These are phyloP conservation scores for Aphidius ervi DNA, from an alignment of 1,140 invertebrate species.

Conservation along the genomic window DNA sequence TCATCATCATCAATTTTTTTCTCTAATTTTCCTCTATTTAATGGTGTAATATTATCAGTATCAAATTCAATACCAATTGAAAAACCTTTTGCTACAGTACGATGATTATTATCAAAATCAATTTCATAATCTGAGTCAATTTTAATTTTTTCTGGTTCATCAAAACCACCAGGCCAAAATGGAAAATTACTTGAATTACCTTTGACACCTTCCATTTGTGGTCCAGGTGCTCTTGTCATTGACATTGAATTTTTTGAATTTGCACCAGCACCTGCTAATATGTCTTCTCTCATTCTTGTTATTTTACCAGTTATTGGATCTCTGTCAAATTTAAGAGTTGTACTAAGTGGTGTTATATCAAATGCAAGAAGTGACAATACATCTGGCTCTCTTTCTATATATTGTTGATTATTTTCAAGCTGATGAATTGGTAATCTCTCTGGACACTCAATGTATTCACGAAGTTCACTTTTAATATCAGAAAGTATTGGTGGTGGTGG, in stretches of 20 bases:
- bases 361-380: conserved; percentile 53
- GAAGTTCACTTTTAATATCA: conserved; percentile 55
- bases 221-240: conserved; percentile 61
- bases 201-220: conserved; percentile 59
- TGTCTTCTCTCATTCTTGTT: conserved; percentile 65
- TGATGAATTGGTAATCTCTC: conserved; percentile 64
- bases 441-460: conserved; percentile 57
- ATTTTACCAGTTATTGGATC: conserved; percentile 70
- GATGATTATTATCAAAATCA: conserved; percentile 56
- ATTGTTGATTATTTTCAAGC: conserved; percentile 57
- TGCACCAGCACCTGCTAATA: conserved; percentile 58
- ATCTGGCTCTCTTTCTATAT: conserved; percentile 55
- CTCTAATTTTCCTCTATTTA: conserved; percentile 18
- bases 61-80: conserved; percentile 56
- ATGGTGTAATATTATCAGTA: conserved; percentile 50
- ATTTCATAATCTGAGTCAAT: conserved; percentile 31
- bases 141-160: conserved; percentile 54
- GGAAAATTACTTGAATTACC: conserved; percentile 67
- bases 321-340: conserved; percentile 61
- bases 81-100: conserved; percentile 65
- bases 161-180: conserved; percentile 78
- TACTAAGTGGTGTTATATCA: conserved; percentile 51
- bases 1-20: conserved; percentile 2
- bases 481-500: conserved; percentile 57
- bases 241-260: conserved; percentile 74